Conservation (phyloP, 37 sponge, comb jelly and placozoan genomes). For the Spongia lamella region DNA sequence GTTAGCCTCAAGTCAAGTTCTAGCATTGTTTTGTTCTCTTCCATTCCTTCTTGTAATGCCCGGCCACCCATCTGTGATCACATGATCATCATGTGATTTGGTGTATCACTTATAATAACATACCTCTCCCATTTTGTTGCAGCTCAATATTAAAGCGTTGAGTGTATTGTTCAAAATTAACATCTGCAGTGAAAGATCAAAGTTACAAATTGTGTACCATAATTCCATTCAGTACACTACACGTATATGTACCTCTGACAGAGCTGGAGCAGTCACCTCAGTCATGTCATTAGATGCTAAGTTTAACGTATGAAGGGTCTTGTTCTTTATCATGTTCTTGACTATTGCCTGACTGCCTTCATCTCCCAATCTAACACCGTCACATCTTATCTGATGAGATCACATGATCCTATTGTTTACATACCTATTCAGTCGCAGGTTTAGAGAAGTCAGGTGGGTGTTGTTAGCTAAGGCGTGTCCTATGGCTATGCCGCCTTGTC, state of each 20-base stretch:
- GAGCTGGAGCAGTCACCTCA: constrained; percentile 67
- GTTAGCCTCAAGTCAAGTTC: constrained; percentile 87
- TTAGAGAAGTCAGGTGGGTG: constrained; percentile 60
- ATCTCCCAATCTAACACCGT: constrained; percentile 82
- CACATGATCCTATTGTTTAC: no score
- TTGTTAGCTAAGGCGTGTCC: constrained; percentile 89
- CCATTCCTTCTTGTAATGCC: constrained; percentile 87
- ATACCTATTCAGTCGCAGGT: constrained; percentile 82
- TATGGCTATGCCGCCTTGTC: constrained; percentile 69
- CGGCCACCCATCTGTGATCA: constrained; percentile 67
- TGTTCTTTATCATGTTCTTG: constrained; percentile 79
- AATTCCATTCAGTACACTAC: no score
- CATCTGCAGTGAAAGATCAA: constrained; percentile 27
- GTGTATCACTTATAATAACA: neutral
- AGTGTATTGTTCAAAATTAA: constrained; percentile 71
- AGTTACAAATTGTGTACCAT: no score
- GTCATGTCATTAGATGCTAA: constrained; percentile 79
- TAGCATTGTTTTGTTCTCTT: constrained; percentile 77
- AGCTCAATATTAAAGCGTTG: constrained; percentile 50
- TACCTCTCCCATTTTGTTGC: constrained; percentile 86
- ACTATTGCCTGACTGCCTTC: constrained; percentile 79
- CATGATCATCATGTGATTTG: no score
- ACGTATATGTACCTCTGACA: constrained; percentile 92
- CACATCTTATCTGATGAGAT: no score
- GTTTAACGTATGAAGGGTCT: constrained; percentile 56